Evolutionary conservation across 2,113 vertebrate species (phyloP).

Genomic region (Entomyzon cyanotis): DNA sequence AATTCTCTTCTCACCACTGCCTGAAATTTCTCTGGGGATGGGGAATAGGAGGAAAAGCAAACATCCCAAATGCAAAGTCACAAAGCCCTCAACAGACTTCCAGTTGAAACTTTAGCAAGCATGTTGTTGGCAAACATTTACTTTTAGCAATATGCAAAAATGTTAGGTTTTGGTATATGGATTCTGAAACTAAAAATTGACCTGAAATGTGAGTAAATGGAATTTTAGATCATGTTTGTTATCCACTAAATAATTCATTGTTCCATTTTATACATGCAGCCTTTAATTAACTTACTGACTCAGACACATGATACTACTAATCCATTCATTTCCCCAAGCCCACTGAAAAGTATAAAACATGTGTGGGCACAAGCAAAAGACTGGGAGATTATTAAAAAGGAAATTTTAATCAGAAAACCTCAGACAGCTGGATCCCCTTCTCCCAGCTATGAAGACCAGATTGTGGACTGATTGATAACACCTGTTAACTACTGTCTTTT

Average conservation of each 20-base stretch:
- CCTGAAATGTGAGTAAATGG: constrained; percentile 66
- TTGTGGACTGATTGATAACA: constrained; percentile 58
- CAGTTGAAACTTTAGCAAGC: constrained; percentile 28
- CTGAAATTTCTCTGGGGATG: neutral
- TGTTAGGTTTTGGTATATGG: neutral
- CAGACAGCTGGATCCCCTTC: constrained; percentile 58
- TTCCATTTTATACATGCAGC: constrained; percentile 69
- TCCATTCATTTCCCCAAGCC: constrained; percentile 71
- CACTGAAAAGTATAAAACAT: constrained; percentile 37
- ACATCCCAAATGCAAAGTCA: neutral
- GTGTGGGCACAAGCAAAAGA: constrained; percentile 45
- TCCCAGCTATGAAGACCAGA: constrained; percentile 3
- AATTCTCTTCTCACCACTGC: neutral
- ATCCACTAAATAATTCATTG: constrained; percentile 80
- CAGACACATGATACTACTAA: constrained; percentile 65
- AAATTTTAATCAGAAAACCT: constrained; percentile 65
- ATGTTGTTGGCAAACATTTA: constrained; percentile 11
- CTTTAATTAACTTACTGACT: constrained; percentile 77
- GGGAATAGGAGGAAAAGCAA: neutral
- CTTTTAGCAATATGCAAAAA: constrained; percentile 43
- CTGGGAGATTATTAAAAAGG: constrained; percentile 49
- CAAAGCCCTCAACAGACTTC: neutral
- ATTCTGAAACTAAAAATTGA: constrained; percentile 47
- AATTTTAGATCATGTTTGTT: constrained; percentile 79
- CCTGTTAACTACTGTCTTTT: constrained; percentile 56